Base-by-base conservation (phyloP, 2,113 vertebrate species). In the Hippolais icterina region DNA sequence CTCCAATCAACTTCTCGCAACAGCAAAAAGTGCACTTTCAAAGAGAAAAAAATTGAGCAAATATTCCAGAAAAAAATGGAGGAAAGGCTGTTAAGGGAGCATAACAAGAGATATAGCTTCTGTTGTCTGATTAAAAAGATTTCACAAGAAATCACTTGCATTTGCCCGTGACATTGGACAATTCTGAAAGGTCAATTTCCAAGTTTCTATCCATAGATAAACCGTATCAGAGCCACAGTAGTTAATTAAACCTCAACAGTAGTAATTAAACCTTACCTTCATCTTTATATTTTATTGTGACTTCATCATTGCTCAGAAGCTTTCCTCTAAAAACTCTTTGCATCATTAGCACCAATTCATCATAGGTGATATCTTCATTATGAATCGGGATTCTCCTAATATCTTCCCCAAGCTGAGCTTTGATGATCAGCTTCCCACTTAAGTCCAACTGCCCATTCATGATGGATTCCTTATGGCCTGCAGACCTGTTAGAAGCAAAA, bases 401-500 rank as follows among this genome's bases (percentile, higher is more conserved):
- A 97, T 99, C 99, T 33, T 99, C 99, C 11, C 99, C 99, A 96
- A 99, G 95, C 96, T 99, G 99, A 97, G 99, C 99, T 98, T 99
- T 99, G 96, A 99, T 99, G 94, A 99, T 99, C 93, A 99, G 98
- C 98, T 99, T 99, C 93, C 99, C 99, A 81, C 99, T 99, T 89
- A 99, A 97, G 96, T 99, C 99, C 98, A 99, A 98, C 97, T 99
- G 99, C 87, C 99, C 99, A 82, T 99, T 99, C 99, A 99, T 99
- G 97, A 96, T 99, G 97, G 97, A 92, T 93, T 97, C 95, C 83
- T 97, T 98, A 87, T 97, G 29, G 8, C 96, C 74, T 93, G 94
- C 91, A 96, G 94, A 97, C 77, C 96, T 98, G 41, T 71, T 87
- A 89, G 92, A 10, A 93, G 60, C 63, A 95, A 90, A 82, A 66